phyloP scores from a whole-genome alignment of 2,888 invertebrate genomes.

The Drosophila ochracea region DNA sequence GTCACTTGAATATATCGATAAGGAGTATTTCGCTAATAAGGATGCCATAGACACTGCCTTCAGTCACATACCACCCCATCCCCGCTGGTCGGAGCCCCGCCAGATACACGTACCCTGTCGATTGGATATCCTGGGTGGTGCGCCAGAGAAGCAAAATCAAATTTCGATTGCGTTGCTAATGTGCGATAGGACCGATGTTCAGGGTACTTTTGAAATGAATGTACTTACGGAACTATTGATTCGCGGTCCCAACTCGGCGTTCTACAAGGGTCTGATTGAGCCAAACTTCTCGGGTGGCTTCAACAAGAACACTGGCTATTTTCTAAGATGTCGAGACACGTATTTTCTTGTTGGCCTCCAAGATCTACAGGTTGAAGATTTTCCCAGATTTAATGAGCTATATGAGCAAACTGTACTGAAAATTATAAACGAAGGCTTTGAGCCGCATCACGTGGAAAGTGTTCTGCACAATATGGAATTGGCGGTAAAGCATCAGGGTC shows the following conservation, averaged over 20 bases:
- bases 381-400: constrained; percentile 89
- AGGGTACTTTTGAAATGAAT: constrained; percentile 91
- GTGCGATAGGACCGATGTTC: constrained; percentile 91
- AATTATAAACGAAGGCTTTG: constrained; percentile 92
- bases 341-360: constrained; percentile 94
- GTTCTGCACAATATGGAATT: constrained; percentile 95
- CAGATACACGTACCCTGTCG: constrained; percentile 89
- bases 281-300: constrained; percentile 96
- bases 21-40: constrained; percentile 88
- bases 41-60: constrained; percentile 87
- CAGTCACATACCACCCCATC: constrained; percentile 90
- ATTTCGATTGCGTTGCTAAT: constrained; percentile 92
- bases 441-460: constrained; percentile 92
- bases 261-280: constrained; percentile 95
- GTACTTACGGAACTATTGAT: constrained; percentile 92
- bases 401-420: constrained; percentile 91
- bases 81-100: constrained; percentile 90
- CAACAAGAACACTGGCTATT: constrained; percentile 92
- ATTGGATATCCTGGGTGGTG: constrained; percentile 92
- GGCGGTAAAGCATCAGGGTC: constrained; percentile 92
- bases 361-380: constrained; percentile 91
- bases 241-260: constrained; percentile 95
- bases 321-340: constrained; percentile 88
- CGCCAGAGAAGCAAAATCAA: constrained; percentile 93
- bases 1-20: constrained; percentile 91